Conservation (phyloP, 2,797 vertebrate species). For the Trachurus trachurus region DNA sequence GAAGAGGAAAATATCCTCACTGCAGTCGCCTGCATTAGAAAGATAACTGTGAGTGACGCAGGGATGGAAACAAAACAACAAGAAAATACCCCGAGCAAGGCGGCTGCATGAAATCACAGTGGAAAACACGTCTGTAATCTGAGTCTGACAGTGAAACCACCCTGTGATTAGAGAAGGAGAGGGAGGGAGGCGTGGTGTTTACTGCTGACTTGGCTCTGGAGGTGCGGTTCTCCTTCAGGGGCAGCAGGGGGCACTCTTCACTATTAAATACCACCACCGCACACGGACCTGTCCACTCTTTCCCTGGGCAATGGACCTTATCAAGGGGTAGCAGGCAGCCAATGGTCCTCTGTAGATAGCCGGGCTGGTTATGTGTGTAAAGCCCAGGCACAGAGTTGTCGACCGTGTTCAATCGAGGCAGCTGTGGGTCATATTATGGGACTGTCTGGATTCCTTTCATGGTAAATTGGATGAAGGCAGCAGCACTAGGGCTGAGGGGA, state of each 20-base stretch:
- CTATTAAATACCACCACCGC: constrained; percentile 43
- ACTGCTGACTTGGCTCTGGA: constrained; percentile 16
- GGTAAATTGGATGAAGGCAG: constrained; percentile 78
- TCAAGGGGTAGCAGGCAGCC: constrained; percentile 73
- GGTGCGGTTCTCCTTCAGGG: constrained; percentile 31
- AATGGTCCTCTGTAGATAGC: constrained; percentile 70
- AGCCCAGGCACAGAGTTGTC: constrained; percentile 51
- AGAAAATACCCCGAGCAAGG: constrained; percentile 11
- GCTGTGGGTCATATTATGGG: constrained; percentile 67
- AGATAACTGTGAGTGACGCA: constrained; percentile 70
- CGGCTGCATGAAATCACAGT: constrained; percentile 52
- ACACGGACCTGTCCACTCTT: constrained; percentile 37
- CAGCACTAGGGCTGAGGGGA: constrained; percentile 60
- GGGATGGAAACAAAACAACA: constrained; percentile 45
- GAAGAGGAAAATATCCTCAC: constrained; percentile 11
- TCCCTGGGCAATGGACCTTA: constrained; percentile 71
- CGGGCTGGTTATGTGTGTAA: constrained; percentile 56
- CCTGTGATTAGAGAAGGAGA: constrained; percentile 23
- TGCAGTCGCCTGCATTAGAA: constrained; percentile 56
- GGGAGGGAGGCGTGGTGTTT: background rate
- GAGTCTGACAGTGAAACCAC: constrained; percentile 47
- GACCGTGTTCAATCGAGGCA: constrained; percentile 57
- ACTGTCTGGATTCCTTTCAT: constrained; percentile 75
- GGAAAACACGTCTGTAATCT: constrained; percentile 57
- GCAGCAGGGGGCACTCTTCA: constrained; percentile 77